Evolutionary conservation across 2,888 invertebrate species (phyloP), one percentile per base, ranked within the genome.

Genomic region (Scrobipalpa atriplicella): DNA sequence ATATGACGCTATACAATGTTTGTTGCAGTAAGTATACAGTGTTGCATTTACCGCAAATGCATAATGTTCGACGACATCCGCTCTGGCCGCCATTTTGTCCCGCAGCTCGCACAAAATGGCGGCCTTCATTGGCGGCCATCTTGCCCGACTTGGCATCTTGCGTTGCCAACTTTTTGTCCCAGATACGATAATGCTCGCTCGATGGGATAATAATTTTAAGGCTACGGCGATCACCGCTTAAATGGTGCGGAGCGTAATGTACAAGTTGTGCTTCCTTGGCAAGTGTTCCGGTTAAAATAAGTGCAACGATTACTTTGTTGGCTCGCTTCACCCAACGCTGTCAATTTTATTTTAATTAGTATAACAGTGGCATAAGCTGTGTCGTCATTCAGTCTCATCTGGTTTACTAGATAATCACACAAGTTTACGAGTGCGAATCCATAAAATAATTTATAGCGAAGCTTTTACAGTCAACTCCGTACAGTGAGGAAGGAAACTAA

Each of bases 101-200:
- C 21, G 2, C 18, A 0, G 1, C 8, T 6, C 21, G 13, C 43
- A 16, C 16, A 39, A 63, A 63, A 63, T 63, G 62, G 13, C 78
- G 72, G 76, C 76, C 72, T 72, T 71, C 75, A 77, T 72, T 83
- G 85, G 84, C 82, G 74, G 82, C 83, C 82, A 81, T 81, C 75
- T 78, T 74, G 75, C 75, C 70, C 39, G 5, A 18, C 39, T 62
- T 63, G 52, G 21, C 63, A 10, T 10, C 63, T 47, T 18, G 19
- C 61, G 39, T 61, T 72, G 74, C 74, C 72, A 74, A 74, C 71
- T 72, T 61, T 67, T 67, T 67, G 71, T 66, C 68, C 70, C 67
- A 68, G 68, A 73, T 71, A 67, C 70, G 70, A 70, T 72, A 70
- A 74, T 72, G 71, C 61, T 29, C 52, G 19, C 62, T 62, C 43